Evolutionary conservation across 2,113 vertebrate species (phyloP), one percentile per base, ranked within the genome.

Genomic region (Parotia lawesii): DNA sequence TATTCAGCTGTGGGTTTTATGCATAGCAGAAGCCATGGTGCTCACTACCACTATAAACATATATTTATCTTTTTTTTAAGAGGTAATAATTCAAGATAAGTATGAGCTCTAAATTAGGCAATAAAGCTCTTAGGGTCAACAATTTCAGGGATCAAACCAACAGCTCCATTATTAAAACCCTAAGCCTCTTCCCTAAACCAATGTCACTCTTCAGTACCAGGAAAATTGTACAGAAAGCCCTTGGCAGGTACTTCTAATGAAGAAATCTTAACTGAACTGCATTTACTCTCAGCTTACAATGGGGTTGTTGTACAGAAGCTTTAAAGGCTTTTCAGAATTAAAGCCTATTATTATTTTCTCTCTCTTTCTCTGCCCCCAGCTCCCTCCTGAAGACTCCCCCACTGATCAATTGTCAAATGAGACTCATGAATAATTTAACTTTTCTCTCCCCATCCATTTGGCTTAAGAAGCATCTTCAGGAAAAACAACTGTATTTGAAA

Each of bases 371-470:
- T 28, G 15, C 51, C 45, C 47, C 28, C 72, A 85, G 94, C 87
- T 93, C 80, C 72, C 40, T 78, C 82, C 71, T 83, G 74, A 93
- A 84, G 78, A 57, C 64, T 94, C 90, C 87, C 87, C 93, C 93
- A 96, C 83, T 92, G 93, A 97, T 87, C 58, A 87, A 82, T 53
- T 96, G 93, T 96, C 95, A 97, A 93, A 94, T 66, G 42, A 94
- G 47, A 58, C 48, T 96, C 79, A 92, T 97, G 93, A 97, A 97
- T 97, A 96, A 97, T 94, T 97, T 95, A 97, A 56, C 42, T 91
- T 90, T 92, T 80, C 89, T 44, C 94, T 94, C 69, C 50, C 37
- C 80, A 92, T 92, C 60, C 69, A 64, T 74, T 61, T 90, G 35
- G 25, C n/a, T 95, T 51, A 84, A 92, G 51, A 74, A 69, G 60